Evolutionary conservation across 2,797 vertebrate genomes (phyloP).

Genomic region (Denticeps clupeoides): DNA sequence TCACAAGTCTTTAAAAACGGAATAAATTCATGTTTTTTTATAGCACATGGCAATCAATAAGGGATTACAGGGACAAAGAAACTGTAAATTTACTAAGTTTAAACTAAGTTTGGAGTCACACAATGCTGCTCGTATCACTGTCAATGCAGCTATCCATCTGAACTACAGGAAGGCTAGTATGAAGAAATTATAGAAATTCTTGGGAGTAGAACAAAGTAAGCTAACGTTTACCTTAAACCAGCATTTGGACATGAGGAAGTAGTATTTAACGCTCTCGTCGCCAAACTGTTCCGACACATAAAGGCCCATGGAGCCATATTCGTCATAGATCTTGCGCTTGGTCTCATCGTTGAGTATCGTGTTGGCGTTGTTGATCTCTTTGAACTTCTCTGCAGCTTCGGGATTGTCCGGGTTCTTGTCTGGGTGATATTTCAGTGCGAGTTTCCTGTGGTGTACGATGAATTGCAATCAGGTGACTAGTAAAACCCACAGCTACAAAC

Average conservation of each 20-base stretch:
- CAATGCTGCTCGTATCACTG: too few relatives aligned
- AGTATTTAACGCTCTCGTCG: conserved; percentile 83
- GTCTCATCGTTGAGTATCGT: conserved; percentile 73
- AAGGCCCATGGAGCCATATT: conserved; percentile 84
- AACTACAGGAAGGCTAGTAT: too few relatives aligned
- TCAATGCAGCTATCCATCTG: too few relatives aligned
- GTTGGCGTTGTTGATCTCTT: conserved; percentile 92
- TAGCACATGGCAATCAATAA: too few relatives aligned
- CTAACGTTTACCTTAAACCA: conserved; percentile 81
- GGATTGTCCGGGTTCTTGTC: conserved; percentile 90
- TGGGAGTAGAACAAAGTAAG: background rate
- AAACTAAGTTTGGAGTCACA: too few relatives aligned
- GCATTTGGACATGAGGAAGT: conserved; percentile 85
- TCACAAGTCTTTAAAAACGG: too few relatives aligned
- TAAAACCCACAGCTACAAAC: background rate
- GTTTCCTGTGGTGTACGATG: conserved; percentile 54
- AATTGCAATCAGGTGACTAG: background rate
- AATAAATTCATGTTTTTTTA: too few relatives aligned
- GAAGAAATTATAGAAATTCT: too few relatives aligned
- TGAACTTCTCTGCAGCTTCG: conserved; percentile 80
- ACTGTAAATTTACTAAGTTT: too few relatives aligned
- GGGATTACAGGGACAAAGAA: too few relatives aligned
- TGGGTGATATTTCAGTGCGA: conserved; percentile 83
- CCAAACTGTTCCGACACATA: conserved; percentile 88
- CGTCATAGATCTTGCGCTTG: conserved; percentile 78